Conservation (phyloP, 2,797 vertebrate species). For the Sebastiscus tertius region DNA sequence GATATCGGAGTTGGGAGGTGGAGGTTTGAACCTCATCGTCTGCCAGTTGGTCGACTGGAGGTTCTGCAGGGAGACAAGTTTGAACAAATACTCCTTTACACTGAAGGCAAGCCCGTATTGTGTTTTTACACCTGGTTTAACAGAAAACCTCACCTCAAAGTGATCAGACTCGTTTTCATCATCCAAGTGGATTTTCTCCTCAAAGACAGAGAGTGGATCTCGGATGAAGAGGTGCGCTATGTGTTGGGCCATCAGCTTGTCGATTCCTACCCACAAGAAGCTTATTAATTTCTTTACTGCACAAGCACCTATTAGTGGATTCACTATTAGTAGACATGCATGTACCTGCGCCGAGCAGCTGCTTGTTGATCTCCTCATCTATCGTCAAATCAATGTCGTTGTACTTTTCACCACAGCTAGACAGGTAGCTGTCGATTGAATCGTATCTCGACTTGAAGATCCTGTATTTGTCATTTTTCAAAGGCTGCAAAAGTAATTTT, state of each 20-base stretch:
- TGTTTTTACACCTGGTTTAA: background rate
- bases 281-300: background rate
- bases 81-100: background rate
- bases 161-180: slow-evolving; percentile 98
- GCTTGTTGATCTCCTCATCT: slow-evolving; percentile 92
- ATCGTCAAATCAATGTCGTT: slow-evolving; percentile 97
- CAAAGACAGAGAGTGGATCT: slow-evolving; percentile 93
- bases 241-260: slow-evolving; percentile 96
- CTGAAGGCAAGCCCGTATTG: background rate
- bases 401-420: slow-evolving; percentile 95
- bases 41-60: slow-evolving; percentile 99
- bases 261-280: slow-evolving; percentile 87
- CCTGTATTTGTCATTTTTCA: slow-evolving; percentile 94
- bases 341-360: slow-evolving; percentile 91
- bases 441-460: slow-evolving; percentile 99
- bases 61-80: slow-evolving; percentile 83
- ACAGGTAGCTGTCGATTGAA: slow-evolving; percentile 98
- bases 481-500: slow-evolving; percentile 79
- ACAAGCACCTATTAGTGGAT: background rate
- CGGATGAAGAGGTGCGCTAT: slow-evolving; percentile 98
- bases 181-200: slow-evolving; percentile 96
- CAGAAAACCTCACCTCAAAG: slow-evolving; percentile 88
- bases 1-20: slow-evolving; percentile 98
- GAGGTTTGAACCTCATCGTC: slow-evolving; percentile 99
- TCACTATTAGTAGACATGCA: background rate